Evolutionary conservation across 2,797 vertebrate genomes (phyloP).

Genomic region (Chiroxiphia lanceolata): DNA sequence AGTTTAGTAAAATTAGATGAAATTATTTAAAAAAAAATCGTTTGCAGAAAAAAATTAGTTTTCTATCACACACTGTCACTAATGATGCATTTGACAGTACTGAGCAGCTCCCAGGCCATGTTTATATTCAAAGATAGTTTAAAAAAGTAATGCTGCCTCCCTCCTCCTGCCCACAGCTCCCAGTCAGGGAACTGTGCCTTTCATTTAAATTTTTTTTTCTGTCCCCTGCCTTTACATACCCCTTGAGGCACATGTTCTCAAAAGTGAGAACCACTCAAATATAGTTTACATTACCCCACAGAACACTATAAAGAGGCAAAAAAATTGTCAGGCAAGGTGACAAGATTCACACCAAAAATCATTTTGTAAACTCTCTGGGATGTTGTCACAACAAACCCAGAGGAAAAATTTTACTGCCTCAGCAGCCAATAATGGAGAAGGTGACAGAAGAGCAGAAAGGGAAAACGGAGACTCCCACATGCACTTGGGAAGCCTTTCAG

Average conservation of each 20-base stretch:
- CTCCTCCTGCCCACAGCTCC: fast-evolving
- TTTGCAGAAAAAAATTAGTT: not conserved
- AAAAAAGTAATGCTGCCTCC: not conserved
- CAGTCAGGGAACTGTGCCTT: not conserved
- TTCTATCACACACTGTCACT: not conserved
- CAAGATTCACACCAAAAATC: constrained; percentile 57
- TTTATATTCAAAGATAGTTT: not conserved
- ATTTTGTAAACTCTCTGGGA: constrained; percentile 48
- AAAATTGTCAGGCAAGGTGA: constrained; percentile 61
- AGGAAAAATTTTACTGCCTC: constrained; percentile 37
- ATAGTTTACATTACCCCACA: constrained; percentile 27
- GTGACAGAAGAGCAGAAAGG: constrained; percentile 17
- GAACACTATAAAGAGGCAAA: constrained; percentile 27
- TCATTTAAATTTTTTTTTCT: not conserved
- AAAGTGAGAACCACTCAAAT: constrained; percentile 47
- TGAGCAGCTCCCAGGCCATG: not conserved
- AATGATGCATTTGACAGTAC: not conserved
- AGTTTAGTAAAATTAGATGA: not conserved
- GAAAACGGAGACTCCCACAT: not conserved
- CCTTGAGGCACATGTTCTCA: constrained; percentile 37
- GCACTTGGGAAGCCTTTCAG: not conserved
- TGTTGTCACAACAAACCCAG: constrained; percentile 63
- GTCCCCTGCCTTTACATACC: not conserved
- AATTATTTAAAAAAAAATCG: not conserved
- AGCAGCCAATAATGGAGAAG: constrained; percentile 7